Conservation (phyloP, 2,888 invertebrate species). For the Dynastes maya region DNA sequence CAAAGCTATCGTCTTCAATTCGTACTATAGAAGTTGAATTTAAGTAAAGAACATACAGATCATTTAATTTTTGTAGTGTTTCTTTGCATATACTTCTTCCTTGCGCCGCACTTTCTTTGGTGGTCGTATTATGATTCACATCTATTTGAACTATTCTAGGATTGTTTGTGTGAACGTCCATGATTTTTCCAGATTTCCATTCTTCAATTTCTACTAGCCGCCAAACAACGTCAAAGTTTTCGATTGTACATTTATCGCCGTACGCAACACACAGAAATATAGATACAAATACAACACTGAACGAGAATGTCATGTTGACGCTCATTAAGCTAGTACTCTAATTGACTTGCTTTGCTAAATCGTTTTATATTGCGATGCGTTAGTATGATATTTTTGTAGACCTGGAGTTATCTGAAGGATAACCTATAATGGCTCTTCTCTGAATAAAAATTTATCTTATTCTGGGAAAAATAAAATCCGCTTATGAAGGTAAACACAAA, state of each 20-base stretch:
- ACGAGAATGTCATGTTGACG: not conserved
- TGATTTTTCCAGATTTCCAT: conserved; percentile 16
- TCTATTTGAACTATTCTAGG: conserved; percentile 32
- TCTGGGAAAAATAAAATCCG: no score
- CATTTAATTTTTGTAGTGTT: conserved; percentile 23
- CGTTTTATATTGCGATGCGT: no score
- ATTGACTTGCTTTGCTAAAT: no score
- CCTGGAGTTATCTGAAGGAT: no score
- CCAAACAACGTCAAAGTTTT: conserved; percentile 17
- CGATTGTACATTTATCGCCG: conserved; percentile 5
- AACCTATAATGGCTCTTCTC: no score
- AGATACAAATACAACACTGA: not conserved
- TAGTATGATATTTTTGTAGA: no score
- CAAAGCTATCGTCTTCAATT: conserved; percentile 61
- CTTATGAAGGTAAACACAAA: no score
- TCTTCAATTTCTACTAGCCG: conserved; percentile 9
- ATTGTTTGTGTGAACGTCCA: conserved; percentile 16
- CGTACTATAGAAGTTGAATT: conserved; percentile 59
- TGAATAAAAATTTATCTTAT: not conserved
- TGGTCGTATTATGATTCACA: no score
- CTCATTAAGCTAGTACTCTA: not conserved
- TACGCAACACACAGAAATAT: not conserved
- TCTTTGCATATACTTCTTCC: conserved; percentile 34
- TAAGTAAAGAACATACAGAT: conserved; percentile 56
- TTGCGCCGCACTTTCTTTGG: not conserved